phyloP scores from a whole-genome alignment of 2,113 vertebrate species.

The Donacobius atricapilla region DNA sequence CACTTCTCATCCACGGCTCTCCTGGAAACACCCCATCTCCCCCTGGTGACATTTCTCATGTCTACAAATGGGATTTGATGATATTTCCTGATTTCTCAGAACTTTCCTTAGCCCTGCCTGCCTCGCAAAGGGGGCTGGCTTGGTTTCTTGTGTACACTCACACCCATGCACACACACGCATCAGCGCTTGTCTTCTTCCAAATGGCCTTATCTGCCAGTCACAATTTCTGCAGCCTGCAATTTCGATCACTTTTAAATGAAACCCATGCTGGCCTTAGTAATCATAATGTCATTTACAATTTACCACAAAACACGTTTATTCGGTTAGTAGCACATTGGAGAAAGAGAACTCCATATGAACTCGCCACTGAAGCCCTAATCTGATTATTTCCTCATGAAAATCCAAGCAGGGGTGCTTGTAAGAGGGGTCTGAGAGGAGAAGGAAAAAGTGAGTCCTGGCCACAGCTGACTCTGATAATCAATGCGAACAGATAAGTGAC shows the following conservation, averaged over 20 bases:
- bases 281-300: conserved; percentile 87
- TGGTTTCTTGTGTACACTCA: not conserved
- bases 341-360: conserved; percentile 86
- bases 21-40: not conserved
- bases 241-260: conserved; percentile 84
- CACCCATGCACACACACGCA: rapidly evolving
- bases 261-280: conserved; percentile 82
- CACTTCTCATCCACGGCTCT: not conserved
- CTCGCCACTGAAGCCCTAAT: conserved; percentile 81
- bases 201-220: conserved; percentile 76
- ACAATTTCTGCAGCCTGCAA: conserved; percentile 77
- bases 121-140: not conserved
- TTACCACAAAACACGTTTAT: conserved; percentile 84
- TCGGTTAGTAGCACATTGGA: conserved; percentile 81
- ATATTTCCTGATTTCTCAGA: not conserved
- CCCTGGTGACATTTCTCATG: not conserved
- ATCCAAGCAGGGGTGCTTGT: conserved; percentile 83
- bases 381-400: conserved; percentile 89
- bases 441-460: conserved; percentile 60
- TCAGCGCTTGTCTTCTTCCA: not conserved
- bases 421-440: conserved; percentile 70
- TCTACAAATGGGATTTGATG: not conserved
- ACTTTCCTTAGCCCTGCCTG: not conserved
- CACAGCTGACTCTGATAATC: conserved; percentile 84
- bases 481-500: conserved; percentile 75